These are phyloP conservation scores for Acronicta alni DNA, from an alignment of 2,888 invertebrate genomes.

Conservation along the genomic window DNA sequence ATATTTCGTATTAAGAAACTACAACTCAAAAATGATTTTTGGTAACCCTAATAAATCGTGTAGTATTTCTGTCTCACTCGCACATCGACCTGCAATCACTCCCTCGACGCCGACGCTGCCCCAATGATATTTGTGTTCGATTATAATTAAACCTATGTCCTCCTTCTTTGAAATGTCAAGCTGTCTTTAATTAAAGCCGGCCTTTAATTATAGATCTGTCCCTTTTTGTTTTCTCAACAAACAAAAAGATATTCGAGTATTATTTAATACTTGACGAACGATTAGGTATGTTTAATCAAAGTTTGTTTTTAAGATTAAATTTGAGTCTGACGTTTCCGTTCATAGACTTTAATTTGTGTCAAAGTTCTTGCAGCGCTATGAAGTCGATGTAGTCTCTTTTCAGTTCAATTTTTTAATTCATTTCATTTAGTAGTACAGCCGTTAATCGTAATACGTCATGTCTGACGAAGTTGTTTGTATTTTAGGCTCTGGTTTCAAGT, in stretches of 20 bases:
- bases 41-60: slow-evolving; percentile 46
- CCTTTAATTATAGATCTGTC: slow-evolving; percentile 78
- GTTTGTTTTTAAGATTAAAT: slow-evolving; percentile 50
- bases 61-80: slow-evolving; percentile 55
- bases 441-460: no score
- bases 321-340: slow-evolving; percentile 37
- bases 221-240: slow-evolving; percentile 69
- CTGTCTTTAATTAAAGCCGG: slow-evolving; percentile 84
- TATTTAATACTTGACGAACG: slow-evolving; percentile 49
- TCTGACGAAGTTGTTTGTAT: no score
- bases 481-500: no score
- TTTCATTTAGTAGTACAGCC: no score
- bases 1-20: background rate
- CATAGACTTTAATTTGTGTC: background rate
- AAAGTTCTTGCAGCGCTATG: background rate
- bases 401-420: no score
- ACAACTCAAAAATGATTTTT: slow-evolving; percentile 22
- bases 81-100: slow-evolving; percentile 76
- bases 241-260: slow-evolving; percentile 58
- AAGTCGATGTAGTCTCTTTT: no score
- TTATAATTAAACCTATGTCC: slow-evolving; percentile 79
- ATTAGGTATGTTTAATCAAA: slow-evolving; percentile 46
- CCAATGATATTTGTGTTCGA: slow-evolving; percentile 89
- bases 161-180: slow-evolving; percentile 88
- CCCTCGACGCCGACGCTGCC: slow-evolving; percentile 76